These are phyloP conservation scores for Philhelius pedissequus DNA, from an alignment of 2,888 invertebrate species.

Conservation along the genomic window DNA sequence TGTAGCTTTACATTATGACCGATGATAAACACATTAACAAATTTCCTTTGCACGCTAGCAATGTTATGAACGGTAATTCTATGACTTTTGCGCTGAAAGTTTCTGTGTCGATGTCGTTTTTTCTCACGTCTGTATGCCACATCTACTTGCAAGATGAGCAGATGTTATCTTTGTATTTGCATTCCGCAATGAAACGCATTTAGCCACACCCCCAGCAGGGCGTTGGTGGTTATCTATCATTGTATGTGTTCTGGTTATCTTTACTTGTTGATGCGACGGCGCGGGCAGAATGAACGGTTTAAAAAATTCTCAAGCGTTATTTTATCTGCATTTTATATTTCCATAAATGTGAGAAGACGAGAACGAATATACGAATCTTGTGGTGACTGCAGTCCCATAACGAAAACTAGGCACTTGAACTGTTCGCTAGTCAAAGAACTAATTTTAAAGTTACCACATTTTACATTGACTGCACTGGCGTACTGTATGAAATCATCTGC, in stretches of 20 bases:
- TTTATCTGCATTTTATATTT: not conserved
- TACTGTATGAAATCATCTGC: not conserved
- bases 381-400: not conserved
- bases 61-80: not conserved
- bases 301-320: no score
- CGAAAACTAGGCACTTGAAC: no score
- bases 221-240: not conserved
- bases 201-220: not conserved
- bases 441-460: not conserved
- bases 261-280: not conserved
- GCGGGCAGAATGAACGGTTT: no score
- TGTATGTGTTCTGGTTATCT: not conserved
- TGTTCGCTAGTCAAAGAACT: not conserved
- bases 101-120: not conserved
- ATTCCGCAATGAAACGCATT: not conserved
- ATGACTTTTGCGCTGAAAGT: not conserved
- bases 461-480: not conserved
- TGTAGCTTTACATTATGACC: constrained; percentile 5
- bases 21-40: constrained; percentile 8
- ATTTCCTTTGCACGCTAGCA: not conserved
- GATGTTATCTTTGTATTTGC: not conserved
- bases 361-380: not conserved
- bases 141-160: not conserved
- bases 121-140: not conserved
- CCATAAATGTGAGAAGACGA: not conserved